Percentiles rank a stretch among this genome's conserved stretches.
These are phyloP conservation scores for Rugalucina vietnamica DNA, from an alignment of 2,888 invertebrate genomes.

Conservation along the genomic window DNA sequence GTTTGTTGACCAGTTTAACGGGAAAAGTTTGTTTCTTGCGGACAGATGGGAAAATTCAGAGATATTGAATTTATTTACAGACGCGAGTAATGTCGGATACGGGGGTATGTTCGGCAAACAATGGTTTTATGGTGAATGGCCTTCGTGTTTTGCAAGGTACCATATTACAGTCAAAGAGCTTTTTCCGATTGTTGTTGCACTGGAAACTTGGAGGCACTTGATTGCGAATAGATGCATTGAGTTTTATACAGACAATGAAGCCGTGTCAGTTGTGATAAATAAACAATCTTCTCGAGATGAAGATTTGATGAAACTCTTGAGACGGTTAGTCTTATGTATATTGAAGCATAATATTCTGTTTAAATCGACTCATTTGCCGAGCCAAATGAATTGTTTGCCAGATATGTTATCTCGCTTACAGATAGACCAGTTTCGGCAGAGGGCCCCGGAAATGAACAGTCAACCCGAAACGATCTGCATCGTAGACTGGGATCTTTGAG, in stretches of 20 bases:
- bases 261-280: background rate
- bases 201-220: background rate
- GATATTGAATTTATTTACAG: background rate
- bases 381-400: slow-evolving; percentile 20
- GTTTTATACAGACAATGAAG: background rate
- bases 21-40: background rate
- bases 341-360: slow-evolving; percentile 38
- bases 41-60: background rate
- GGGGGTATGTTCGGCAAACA: background rate
- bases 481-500: too few relatives aligned
- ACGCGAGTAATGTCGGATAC: background rate
- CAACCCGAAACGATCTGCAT: too few relatives aligned
- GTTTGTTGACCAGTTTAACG: background rate
- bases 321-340: slow-evolving; percentile 14
- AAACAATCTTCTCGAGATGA: background rate
- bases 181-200: background rate
- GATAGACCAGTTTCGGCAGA: background rate
- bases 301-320: slow-evolving; percentile 12
- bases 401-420: slow-evolving; percentile 17
- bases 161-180: background rate
- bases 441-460: too few relatives aligned
- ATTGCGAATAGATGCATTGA: background rate
- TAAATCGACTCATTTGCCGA: slow-evolving; percentile 33
- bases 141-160: background rate
- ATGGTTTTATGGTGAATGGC: background rate